Evolutionary conservation across 2,797 vertebrate species (phyloP).

Genomic region (Myotis findleyi): DNA sequence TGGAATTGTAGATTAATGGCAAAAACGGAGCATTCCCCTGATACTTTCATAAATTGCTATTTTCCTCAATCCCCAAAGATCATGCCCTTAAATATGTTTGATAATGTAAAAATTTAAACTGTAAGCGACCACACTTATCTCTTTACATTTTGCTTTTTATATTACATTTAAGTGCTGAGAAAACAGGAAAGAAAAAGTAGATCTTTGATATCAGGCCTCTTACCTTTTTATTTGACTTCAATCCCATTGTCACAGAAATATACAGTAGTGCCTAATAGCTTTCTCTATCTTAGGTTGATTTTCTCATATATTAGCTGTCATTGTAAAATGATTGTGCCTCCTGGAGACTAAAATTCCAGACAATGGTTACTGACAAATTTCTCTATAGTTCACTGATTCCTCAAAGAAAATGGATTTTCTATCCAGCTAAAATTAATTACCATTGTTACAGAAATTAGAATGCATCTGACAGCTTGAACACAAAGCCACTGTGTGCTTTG

Average conservation of each 20-base stretch:
- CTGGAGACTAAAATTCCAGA: constrained; percentile 67
- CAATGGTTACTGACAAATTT: constrained; percentile 75
- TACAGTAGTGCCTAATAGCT: constrained; percentile 19
- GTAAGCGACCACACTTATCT: neutral
- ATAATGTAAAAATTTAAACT: constrained; percentile 52
- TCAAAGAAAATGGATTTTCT: constrained; percentile 78
- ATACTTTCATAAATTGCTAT: neutral
- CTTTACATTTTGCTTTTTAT: neutral
- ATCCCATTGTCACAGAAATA: constrained; percentile 55
- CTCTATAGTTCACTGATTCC: constrained; percentile 70
- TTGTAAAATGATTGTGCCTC: constrained; percentile 73
- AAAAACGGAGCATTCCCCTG: neutral
- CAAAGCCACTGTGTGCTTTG: constrained; percentile 72
- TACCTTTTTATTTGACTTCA: constrained; percentile 64
- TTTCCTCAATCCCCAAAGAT: constrained; percentile 59
- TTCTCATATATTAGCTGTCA: constrained; percentile 73
- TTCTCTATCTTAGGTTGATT: constrained; percentile 54
- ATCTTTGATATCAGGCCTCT: neutral
- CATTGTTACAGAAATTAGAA: constrained; percentile 73
- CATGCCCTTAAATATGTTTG: constrained; percentile 25
- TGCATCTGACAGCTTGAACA: constrained; percentile 60
- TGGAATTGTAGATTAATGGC: constrained; percentile 22
- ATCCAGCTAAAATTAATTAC: constrained; percentile 75
- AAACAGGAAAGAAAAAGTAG: neutral
- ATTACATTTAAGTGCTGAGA: constrained; percentile 38